Conservation (phyloP, 64 coral and sea anemone species). For the Acropora tenuis region DNA sequence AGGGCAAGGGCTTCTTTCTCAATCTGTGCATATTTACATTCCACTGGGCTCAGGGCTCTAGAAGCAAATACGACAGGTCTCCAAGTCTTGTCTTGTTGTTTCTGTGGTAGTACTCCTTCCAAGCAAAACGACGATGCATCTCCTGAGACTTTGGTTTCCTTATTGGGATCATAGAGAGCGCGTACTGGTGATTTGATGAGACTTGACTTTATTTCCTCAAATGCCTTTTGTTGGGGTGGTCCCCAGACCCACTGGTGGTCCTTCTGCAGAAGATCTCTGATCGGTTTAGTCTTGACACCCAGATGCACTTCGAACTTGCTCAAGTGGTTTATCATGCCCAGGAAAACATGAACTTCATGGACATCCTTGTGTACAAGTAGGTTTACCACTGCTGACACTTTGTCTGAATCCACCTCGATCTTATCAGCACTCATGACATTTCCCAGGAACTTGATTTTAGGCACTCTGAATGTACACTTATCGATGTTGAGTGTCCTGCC, state of each 20-base stretch:
- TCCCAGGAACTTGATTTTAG: slow-evolving; percentile 36
- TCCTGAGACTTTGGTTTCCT: slow-evolving; percentile 26
- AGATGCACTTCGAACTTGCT: not conserved
- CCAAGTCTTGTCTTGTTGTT: too few species aligned
- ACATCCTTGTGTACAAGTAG: not conserved
- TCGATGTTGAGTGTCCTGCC: slow-evolving; percentile 10
- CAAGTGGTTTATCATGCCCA: not conserved
- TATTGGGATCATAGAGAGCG: not conserved
- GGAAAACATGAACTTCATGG: not conserved
- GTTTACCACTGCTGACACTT: not conserved
- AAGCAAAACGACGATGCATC: not conserved
- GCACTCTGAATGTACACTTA: slow-evolving; percentile 17
- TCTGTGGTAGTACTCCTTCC: too few species aligned
- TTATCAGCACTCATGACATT: not conserved
- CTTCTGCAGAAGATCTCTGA: not conserved
- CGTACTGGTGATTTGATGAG: not conserved
- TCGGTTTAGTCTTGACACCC: not conserved
- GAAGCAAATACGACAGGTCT: too few species aligned
- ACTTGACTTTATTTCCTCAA: not conserved
- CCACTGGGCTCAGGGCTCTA: too few species aligned
- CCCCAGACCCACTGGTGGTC: not conserved
- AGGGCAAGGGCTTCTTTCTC: too few species aligned
- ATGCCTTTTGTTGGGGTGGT: not conserved
- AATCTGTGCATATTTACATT: too few species aligned
- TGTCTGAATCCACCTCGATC: slow-evolving; percentile 9